phyloP scores from a whole-genome alignment of 1,140 invertebrate genomes.

The Achroia grisella region DNA sequence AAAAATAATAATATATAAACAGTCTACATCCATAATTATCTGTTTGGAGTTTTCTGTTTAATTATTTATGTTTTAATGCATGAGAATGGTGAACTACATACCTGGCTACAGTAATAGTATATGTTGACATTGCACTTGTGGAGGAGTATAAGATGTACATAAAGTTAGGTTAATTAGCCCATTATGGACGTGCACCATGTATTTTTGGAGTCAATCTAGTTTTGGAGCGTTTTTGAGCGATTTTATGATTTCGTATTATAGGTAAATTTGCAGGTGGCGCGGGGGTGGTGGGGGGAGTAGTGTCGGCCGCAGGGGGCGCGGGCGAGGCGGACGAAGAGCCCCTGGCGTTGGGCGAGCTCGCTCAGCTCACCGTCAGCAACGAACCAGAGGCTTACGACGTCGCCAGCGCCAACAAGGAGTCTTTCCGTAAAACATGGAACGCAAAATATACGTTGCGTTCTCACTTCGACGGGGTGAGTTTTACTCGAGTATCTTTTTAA shows the following conservation, averaged over 20 bases:
- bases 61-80: too few species aligned
- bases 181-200: too few species aligned
- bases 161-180: too few species aligned
- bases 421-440: conserved; percentile 97
- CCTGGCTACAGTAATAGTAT: too few species aligned
- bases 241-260: conserved; percentile 10
- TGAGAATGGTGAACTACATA: too few species aligned
- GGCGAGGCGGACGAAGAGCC: conserved; percentile 85
- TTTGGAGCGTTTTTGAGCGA: background rate
- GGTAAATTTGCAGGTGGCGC: conserved; percentile 25
- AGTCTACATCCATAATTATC: too few species aligned
- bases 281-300: conserved; percentile 32
- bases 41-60: too few species aligned
- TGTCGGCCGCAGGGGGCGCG: conserved; percentile 72
- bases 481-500: too few species aligned
- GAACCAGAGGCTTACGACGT: conserved; percentile 96
- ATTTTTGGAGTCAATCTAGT: too few species aligned
- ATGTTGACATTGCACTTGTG: too few species aligned
- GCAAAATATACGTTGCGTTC: conserved; percentile 97
- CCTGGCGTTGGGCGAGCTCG: conserved; percentile 94
- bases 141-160: too few species aligned
- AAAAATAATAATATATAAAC: too few species aligned
- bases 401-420: conserved; percentile 88
- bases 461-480: conserved; percentile 93
- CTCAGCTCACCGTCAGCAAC: conserved; percentile 96